Evolutionary conservation across 1,140 invertebrate species (phyloP).

Genomic region (Linepithema humile): DNA sequence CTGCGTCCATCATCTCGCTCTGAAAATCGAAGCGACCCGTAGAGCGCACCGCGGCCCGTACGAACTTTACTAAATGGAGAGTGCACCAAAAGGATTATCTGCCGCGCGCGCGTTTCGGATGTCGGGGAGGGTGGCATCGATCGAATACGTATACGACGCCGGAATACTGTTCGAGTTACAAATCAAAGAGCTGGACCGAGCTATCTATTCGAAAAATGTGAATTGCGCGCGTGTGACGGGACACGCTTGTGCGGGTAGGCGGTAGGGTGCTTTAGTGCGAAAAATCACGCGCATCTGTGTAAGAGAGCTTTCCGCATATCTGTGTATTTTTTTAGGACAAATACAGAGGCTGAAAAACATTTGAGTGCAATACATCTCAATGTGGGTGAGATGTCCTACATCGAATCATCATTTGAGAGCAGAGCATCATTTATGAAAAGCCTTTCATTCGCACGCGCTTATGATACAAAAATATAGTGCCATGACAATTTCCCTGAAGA

Average conservation of each 20-base stretch:
- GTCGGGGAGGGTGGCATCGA: conserved; percentile 17
- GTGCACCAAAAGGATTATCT: conserved; percentile 52
- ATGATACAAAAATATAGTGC: neutral
- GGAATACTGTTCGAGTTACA: conserved; percentile 41
- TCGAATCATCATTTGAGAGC: neutral
- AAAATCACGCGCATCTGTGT: conserved; percentile 19
- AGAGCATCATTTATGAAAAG: neutral
- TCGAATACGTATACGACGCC: conserved; percentile 38
- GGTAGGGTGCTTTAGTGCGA: neutral
- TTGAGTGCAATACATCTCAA: neutral
- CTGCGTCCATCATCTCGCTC: neutral
- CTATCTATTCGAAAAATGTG: conserved; percentile 44
- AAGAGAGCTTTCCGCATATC: neutral
- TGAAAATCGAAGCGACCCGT: conserved; percentile 57
- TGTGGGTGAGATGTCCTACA: neutral
- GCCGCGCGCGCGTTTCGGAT: conserved; percentile 36
- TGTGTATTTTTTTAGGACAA: conserved; percentile 7
- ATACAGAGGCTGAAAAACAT: conserved; percentile 10
- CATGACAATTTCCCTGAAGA: neutral
- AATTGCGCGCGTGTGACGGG: neutral
- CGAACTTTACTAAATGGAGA: conserved; percentile 57
- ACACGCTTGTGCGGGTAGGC: neutral
- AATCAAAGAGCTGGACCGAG: conserved; percentile 37
- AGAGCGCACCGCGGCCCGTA: conserved; percentile 24
- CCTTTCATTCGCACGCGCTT: conserved; percentile 9